These are phyloP conservation scores for Ornithoptera alexandrae DNA, from an alignment of 2,888 invertebrate species.

Conservation along the genomic window DNA sequence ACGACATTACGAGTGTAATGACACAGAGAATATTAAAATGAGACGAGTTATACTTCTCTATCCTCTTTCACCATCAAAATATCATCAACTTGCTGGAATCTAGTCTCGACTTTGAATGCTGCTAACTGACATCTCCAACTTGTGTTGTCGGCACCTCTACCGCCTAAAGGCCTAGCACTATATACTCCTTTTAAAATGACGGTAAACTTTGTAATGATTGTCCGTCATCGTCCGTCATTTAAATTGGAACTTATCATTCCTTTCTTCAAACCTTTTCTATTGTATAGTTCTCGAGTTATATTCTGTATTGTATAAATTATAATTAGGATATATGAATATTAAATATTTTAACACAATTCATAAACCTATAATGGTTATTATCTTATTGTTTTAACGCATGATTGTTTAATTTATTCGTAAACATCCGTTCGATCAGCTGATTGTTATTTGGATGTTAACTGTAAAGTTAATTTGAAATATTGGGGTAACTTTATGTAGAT, in stretches of 20 bases:
- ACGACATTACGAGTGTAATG: neutral
- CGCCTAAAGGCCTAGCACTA: neutral
- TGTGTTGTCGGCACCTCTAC: neutral
- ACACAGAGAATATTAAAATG: neutral
- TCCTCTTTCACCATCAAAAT: neutral
- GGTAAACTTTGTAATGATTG: constrained; percentile 11
- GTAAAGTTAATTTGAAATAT: too few species aligned
- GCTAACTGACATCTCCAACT: constrained; percentile 7
- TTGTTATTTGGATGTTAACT: too few species aligned
- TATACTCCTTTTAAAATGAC: constrained; percentile 2
- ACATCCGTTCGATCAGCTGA: too few species aligned
- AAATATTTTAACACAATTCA: too few species aligned
- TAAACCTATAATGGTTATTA: too few species aligned
- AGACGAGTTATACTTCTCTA: neutral
- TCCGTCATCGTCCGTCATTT: constrained; percentile 3
- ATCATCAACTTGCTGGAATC: neutral
- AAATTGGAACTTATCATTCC: constrained; percentile 8
- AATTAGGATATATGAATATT: too few species aligned
- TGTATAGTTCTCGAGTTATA: too few species aligned
- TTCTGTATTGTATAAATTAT: too few species aligned
- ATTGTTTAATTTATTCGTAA: too few species aligned
- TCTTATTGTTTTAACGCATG: too few species aligned
- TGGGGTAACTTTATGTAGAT: too few species aligned
- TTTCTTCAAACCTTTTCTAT: neutral
- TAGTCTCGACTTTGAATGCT: neutral